Base-by-base conservation (phyloP, 2,797 vertebrate genomes). In the Chromobotia macracanthus region DNA sequence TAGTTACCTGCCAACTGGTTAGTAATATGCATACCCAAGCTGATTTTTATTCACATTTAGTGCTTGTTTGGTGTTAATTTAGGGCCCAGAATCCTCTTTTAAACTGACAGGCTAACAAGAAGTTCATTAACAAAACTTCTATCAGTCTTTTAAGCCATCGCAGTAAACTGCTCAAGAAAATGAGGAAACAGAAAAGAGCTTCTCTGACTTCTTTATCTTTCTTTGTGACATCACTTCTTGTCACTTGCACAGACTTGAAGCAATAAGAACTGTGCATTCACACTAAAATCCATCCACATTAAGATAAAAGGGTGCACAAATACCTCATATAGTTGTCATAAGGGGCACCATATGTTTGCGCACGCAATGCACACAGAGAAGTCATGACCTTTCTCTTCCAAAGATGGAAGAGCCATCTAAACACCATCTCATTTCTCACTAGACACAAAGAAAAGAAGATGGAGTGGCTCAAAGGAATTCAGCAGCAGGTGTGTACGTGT, bases 371-470 rank as follows among this genome's bases (percentile, higher is more conserved):
- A 28, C 31, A 38, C 53, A 13, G 51, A 72, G 58, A 41, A 58
- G 51, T 72, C n/a, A 44, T 28, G 44, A 41, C 25, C 35, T 46
- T 28, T 65, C 46, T 72, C 53, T 50, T 50, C 19, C 51, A 38
- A 61, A 79, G 56, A 82, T 50, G 51, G 56, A 73, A 25, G 38
- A 56, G 25, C 11, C 50, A 67, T 41, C 56, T 50, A 65, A 38
- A 82, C 51, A 58, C 10, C 16, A 38, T 35, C 68, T 56, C 44
- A 60, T 25, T 75, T 83, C 58, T 79, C 72, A 50, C 16, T 1
- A 50, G 69, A 72, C 67, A 79, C 60, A 53, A 15, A 79, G 41
- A 58, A 75, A 58, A 75, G 72, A 80, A 70, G 77, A 80, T 76
- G 77, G 31, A 71, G 60, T 8, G 53, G 38, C 77, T 75, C 60